Conservation (phyloP, 2,797 vertebrate species). For the Fistularia commersonii region DNA sequence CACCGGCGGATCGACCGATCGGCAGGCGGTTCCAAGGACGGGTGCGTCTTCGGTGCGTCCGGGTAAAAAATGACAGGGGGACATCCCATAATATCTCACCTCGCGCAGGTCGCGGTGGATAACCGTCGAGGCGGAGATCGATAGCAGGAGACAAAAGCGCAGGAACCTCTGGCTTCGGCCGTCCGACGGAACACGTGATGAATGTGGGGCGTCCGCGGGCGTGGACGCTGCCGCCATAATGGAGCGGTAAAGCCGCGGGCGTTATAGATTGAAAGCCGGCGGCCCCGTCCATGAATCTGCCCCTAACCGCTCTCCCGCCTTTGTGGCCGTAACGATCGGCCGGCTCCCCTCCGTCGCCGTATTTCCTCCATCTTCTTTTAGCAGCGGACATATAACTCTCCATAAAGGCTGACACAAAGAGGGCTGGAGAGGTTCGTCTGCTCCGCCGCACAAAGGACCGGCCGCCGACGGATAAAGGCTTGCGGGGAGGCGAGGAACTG, state of each 20-base stretch:
- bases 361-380: constrained; percentile 75
- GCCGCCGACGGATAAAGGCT: constrained; percentile 63
- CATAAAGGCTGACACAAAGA: constrained; percentile 69
- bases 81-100: too few relatives aligned
- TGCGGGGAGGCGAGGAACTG: constrained; percentile 52
- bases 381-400: constrained; percentile 71
- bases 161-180: too few relatives aligned
- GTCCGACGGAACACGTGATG: constrained; percentile 57
- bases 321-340: constrained; percentile 73
- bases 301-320: constrained; percentile 68
- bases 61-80: too few relatives aligned
- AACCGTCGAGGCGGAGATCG: too few relatives aligned
- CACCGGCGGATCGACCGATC: too few relatives aligned
- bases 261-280: constrained; percentile 66
- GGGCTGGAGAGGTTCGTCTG: constrained; percentile 44
- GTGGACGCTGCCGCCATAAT: constrained; percentile 65
- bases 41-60: too few relatives aligned
- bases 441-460: constrained; percentile 60
- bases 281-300: constrained; percentile 72
- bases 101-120: too few relatives aligned
- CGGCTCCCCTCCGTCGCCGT: constrained; percentile 66
- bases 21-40: too few relatives aligned
- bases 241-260: constrained; percentile 70
- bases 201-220: constrained; percentile 50
- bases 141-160: too few relatives aligned